phyloP scores from a whole-genome alignment of 2,888 invertebrate species.

The Euclidia mi region DNA sequence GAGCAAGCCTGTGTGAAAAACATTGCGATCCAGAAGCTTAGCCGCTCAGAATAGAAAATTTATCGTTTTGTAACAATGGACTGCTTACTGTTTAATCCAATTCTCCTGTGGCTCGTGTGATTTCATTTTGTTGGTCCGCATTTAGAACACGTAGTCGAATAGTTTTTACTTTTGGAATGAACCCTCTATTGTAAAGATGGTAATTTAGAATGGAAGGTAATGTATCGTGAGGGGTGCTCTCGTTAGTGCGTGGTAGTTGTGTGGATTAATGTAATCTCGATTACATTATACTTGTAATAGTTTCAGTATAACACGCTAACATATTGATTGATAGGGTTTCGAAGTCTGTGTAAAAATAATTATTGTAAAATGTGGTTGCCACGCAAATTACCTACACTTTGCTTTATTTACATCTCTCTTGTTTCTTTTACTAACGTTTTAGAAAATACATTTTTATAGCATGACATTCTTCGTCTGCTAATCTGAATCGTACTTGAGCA shows the following conservation, averaged over 20 bases:
- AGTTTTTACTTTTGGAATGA: slow-evolving; percentile 39
- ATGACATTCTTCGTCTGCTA: too few relatives aligned
- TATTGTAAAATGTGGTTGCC: too few relatives aligned
- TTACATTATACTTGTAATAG: too few relatives aligned
- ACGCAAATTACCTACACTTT: too few relatives aligned
- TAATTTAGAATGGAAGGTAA: slow-evolving; percentile 23
- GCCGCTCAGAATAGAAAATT: slow-evolving; percentile 77
- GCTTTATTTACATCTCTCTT: too few relatives aligned
- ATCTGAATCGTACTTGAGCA: too few relatives aligned
- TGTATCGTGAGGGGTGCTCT: slow-evolving; percentile 12
- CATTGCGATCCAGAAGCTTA: slow-evolving; percentile 72
- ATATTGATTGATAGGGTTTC: too few relatives aligned
- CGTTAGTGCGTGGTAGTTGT: slow-evolving; percentile 13
- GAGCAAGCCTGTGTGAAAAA: slow-evolving; percentile 51
- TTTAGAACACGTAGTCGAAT: slow-evolving; percentile 47
- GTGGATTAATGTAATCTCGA: background rate
- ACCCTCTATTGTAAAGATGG: slow-evolving; percentile 35
- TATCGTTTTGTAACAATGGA: slow-evolving; percentile 81
- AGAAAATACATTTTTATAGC: too few relatives aligned
- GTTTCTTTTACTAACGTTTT: too few relatives aligned
- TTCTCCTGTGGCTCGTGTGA: slow-evolving; percentile 69
- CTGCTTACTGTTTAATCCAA: slow-evolving; percentile 72
- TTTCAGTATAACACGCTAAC: too few relatives aligned
- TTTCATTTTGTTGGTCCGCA: slow-evolving; percentile 72
- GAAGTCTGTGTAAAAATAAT: too few relatives aligned